Evolutionary conservation across 2,113 vertebrate species (phyloP).

Genomic region (Crotalus helleri): DNA sequence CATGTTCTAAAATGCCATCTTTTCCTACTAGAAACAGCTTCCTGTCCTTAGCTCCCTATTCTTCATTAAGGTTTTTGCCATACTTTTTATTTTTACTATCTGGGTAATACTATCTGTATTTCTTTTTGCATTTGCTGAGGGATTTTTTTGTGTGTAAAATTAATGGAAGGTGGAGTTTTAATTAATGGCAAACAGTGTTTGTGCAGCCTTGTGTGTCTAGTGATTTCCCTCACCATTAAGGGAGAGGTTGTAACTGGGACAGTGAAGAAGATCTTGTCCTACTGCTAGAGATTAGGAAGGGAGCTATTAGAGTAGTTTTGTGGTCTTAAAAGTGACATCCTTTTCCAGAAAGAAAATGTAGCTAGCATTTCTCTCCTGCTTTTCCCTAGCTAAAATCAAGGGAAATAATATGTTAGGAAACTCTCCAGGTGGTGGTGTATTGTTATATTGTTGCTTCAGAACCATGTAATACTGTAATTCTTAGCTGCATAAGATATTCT

Average conservation of each 20-base stretch:
- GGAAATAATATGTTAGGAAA: neutral
- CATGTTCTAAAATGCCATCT: neutral
- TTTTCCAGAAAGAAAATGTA: neutral
- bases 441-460: neutral
- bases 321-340: too few species aligned
- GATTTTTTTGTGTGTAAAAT: neutral
- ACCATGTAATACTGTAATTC: neutral
- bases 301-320: neutral
- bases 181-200: neutral
- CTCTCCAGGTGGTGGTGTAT: neutral
- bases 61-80: neutral
- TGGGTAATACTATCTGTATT: too few species aligned
- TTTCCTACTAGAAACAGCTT: neutral
- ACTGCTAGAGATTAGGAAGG: neutral
- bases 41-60: neutral
- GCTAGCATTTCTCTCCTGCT: neutral
- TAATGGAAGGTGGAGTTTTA: neutral
- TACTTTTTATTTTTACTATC: neutral
- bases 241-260: neutral
- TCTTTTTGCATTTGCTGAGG: neutral
- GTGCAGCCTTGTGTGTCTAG: too few species aligned
- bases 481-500: neutral
- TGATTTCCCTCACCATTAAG: neutral
- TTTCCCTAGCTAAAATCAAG: neutral
- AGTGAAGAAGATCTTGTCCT: neutral